phyloP scores from a whole-genome alignment of 2,888 invertebrate species.

The Isotomurus palustris region DNA sequence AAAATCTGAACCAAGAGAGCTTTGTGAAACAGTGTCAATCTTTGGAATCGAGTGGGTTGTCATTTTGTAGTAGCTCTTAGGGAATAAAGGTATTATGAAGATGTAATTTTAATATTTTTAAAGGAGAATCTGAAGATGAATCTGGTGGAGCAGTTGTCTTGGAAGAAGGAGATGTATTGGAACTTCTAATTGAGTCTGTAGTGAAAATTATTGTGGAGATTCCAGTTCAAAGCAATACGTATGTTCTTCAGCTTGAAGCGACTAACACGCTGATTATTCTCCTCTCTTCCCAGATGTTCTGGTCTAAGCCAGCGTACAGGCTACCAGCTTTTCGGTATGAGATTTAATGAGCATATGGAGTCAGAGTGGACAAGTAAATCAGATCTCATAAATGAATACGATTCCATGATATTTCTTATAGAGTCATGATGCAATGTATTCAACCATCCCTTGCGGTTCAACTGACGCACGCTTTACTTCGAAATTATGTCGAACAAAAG shows the following conservation, averaged over 20 bases:
- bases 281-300: constrained; percentile 82
- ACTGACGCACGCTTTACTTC: constrained; percentile 72
- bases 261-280: constrained; percentile 79
- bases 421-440: constrained; percentile 60
- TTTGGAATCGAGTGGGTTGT: constrained; percentile 45
- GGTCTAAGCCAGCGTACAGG: constrained; percentile 64
- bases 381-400: too few species aligned
- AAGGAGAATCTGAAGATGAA: constrained; percentile 14
- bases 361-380: too few species aligned
- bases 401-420: too few species aligned
- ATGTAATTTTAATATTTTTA: background rate
- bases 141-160: constrained; percentile 2
- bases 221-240: constrained; percentile 70
- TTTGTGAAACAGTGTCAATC: constrained; percentile 75
- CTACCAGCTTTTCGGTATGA: constrained; percentile 64
- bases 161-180: constrained; percentile 52
- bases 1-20: constrained; percentile 83
- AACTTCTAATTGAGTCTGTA: constrained; percentile 69
- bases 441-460: constrained; percentile 70
- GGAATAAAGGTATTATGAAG: background rate
- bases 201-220: constrained; percentile 76
- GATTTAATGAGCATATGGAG: too few species aligned
- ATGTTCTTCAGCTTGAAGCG: constrained; percentile 79
- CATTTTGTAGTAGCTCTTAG: background rate
- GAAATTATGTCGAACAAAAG: constrained; percentile 65